Base-by-base conservation (phyloP, 2,113 vertebrate species). In the Bombycilla garrulus region DNA sequence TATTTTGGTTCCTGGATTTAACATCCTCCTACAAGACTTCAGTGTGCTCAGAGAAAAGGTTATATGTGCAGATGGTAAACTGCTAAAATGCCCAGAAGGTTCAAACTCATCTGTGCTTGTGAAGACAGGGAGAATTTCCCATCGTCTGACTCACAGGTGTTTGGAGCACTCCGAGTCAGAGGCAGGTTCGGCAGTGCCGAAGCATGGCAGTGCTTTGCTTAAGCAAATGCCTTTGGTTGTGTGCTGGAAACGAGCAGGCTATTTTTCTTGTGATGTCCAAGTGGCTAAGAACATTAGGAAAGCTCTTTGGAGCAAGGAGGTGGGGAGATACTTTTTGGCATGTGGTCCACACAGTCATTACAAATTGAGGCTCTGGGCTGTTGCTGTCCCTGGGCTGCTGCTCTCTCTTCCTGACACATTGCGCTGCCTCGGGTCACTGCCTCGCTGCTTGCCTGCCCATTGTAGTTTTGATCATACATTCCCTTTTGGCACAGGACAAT, bases 51-150 rank as follows among this genome's bases (percentile, higher is more conserved):
- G 86, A 84, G 90, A 88, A 91, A 97, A 96, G 96, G 97, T 98
- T 98, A 94, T 97, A 66, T 72, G 97, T 97, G 93, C 97, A 98
- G 98, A 98, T 98, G 98, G 98, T 96, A 98, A 98, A 98, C 96
- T 97, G 97, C 92, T 93, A 88, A 97, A 97, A 98, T 97, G 97
- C 98, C 98, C 98, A 98, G 95, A 98, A 98, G 98, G 97, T 98
- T 98, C 97, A 94, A 96, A 96, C 96, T 98, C 97, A 97, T 98
- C 97, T 97, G 93, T 73, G 94, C 96, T 97, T 94, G 80, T 86
- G 95, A 97, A 97, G 96, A 97, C 58, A 77, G 94, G 90, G 91
- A 96, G 96, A 96, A 91, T 96, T 96, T 97, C 92, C 92, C 38
- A 33, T 90, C 72, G 12, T 97, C 92, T 97, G 96, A 97, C 96